Evolutionary conservation across 2,113 vertebrate genomes (phyloP).

Genomic region (Zosterops hypoxanthus): DNA sequence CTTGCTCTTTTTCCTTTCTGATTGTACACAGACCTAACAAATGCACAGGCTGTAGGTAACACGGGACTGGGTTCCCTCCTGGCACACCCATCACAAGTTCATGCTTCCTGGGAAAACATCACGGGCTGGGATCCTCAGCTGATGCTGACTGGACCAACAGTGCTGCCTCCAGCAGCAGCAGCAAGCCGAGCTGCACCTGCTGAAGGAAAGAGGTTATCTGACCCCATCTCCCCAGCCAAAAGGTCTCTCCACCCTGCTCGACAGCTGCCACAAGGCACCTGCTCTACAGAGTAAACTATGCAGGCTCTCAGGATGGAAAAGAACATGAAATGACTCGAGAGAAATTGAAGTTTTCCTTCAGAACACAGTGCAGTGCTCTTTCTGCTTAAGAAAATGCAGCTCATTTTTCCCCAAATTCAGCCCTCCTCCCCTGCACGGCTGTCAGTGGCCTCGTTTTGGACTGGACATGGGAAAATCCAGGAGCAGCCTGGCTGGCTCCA

Average conservation of each 20-base stretch:
- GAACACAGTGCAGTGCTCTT: background rate
- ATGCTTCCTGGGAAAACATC: background rate
- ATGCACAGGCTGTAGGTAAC: background rate
- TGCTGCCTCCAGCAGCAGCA: background rate
- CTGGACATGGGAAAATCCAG: background rate
- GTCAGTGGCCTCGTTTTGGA: background rate
- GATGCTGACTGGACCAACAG: background rate
- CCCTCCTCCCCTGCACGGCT: background rate
- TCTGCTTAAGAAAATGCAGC: background rate
- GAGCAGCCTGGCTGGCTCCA: background rate
- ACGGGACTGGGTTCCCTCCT: background rate
- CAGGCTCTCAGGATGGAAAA: background rate
- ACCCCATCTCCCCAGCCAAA: background rate
- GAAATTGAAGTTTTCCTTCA: background rate
- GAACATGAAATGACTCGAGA: background rate
- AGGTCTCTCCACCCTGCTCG: background rate
- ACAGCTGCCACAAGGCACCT: slow-evolving; percentile 34
- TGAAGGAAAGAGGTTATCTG: slow-evolving; percentile 20
- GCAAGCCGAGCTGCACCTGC: background rate
- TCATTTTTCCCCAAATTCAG: background rate
- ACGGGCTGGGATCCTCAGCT: background rate
- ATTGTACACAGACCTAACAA: background rate
- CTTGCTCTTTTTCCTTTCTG: slow-evolving; percentile 68
- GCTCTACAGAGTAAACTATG: background rate
- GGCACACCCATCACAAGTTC: background rate